Evolutionary conservation across 1,140 invertebrate species (phyloP).

Genomic region (Drosophila eugracilis): DNA sequence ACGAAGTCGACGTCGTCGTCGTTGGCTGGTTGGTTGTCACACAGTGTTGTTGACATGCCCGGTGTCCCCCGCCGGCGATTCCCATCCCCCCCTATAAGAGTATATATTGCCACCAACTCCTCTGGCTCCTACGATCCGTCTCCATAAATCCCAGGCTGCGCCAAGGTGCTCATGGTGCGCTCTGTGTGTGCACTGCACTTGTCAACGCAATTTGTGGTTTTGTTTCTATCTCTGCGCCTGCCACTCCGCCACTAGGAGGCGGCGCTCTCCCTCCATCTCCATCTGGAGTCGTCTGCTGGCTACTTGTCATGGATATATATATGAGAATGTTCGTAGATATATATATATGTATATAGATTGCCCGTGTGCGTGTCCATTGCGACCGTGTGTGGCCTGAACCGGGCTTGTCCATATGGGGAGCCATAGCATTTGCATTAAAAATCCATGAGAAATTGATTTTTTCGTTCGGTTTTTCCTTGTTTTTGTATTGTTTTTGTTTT

Average conservation of each 20-base stretch:
- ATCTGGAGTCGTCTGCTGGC: conserved; percentile 33
- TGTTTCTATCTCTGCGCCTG: conserved; percentile 37
- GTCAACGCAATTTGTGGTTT: conserved; percentile 72
- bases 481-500: conserved; percentile 20
- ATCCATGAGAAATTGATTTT: conserved; percentile 69
- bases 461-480: conserved; percentile 16
- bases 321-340: background rate
- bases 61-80: conserved; percentile 2
- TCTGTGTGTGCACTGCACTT: conserved; percentile 77
- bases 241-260: background rate
- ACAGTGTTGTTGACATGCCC: conserved; percentile 73
- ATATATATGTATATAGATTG: background rate
- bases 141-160: conserved; percentile 67
- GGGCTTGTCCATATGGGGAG: conserved; percentile 50
- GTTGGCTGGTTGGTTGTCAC: conserved; percentile 55
- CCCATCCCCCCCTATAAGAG: too few species aligned
- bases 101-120: background rate
- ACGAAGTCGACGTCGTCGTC: conserved; percentile 56
- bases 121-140: conserved; percentile 17
- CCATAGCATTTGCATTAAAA: conserved; percentile 72
- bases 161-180: conserved; percentile 55
- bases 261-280: too few species aligned
- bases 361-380: conserved; percentile 26
- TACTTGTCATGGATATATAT: conserved; percentile 59
- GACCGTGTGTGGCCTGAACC: conserved; percentile 33